phyloP scores from a whole-genome alignment of 2,797 vertebrate species.

The Pteropus rufus region DNA sequence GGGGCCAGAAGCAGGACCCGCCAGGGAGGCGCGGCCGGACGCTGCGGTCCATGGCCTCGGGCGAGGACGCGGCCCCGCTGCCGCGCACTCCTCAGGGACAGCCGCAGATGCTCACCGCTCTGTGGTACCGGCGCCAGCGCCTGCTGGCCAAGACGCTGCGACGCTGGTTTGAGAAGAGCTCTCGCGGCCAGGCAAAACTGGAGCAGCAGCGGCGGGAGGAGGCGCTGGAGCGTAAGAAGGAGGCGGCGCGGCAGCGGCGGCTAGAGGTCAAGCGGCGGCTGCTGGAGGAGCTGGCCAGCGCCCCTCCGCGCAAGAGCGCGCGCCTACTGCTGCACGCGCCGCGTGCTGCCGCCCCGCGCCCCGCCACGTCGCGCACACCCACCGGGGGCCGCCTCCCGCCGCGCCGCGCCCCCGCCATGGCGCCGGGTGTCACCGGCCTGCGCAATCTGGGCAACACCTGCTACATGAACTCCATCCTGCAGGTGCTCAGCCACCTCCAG shows the following conservation, averaged over 20 bases:
- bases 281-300: constrained; percentile 92
- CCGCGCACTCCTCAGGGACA: constrained; percentile 83
- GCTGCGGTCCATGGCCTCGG: constrained; percentile 88
- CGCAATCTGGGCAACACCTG: constrained; percentile 99
- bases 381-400: constrained; percentile 80
- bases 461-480: constrained; percentile 99
- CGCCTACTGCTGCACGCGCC: constrained; percentile 92
- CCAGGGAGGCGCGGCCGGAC: constrained; percentile 85
- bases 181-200: constrained; percentile 87
- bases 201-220: constrained; percentile 85
- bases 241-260: constrained; percentile 89
- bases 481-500: constrained; percentile 98
- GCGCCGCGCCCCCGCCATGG: constrained; percentile 85
- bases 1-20: constrained; percentile 80
- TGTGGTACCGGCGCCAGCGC: constrained; percentile 92
- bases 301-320: constrained; percentile 96
- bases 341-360: constrained; percentile 87
- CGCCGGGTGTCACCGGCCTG: constrained; percentile 96
- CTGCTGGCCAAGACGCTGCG: constrained; percentile 89
- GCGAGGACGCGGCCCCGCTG: constrained; percentile 77
- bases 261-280: constrained; percentile 94
- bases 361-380: constrained; percentile 78
- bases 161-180: constrained; percentile 86
- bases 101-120: constrained; percentile 91
- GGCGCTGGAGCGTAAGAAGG: constrained; percentile 88